These are phyloP conservation scores for Acanthoscelides obtectus DNA, from an alignment of 2,888 invertebrate species.

Conservation along the genomic window DNA sequence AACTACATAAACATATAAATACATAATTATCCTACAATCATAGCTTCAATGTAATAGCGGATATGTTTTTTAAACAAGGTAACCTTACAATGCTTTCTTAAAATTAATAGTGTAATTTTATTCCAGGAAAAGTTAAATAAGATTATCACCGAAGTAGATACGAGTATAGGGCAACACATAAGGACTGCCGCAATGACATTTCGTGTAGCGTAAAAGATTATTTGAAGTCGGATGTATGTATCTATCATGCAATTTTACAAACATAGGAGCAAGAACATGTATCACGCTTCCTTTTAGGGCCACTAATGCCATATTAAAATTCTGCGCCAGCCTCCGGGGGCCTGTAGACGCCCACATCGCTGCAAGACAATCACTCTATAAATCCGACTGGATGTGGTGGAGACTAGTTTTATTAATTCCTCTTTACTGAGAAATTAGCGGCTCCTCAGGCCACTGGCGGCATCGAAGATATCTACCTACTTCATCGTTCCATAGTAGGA, in stretches of 20 bases:
- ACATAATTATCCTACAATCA: too few relatives aligned
- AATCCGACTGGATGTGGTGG: not conserved
- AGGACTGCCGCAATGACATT: too few relatives aligned
- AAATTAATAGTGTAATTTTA: too few relatives aligned
- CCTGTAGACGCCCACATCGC: not conserved
- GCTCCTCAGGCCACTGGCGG: not conserved
- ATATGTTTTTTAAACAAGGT: too few relatives aligned
- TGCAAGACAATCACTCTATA: not conserved
- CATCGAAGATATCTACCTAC: too few relatives aligned
- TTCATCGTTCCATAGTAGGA: too few relatives aligned
- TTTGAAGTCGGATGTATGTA: not conserved
- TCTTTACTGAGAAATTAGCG: not conserved
- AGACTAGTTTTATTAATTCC: not conserved
- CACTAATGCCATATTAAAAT: not conserved
- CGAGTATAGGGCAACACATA: too few relatives aligned
- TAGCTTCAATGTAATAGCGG: too few relatives aligned
- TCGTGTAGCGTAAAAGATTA: not conserved
- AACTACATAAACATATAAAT: too few relatives aligned
- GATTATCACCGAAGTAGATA: too few relatives aligned
- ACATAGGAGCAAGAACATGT: not conserved
- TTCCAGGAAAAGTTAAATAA: too few relatives aligned
- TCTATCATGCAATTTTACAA: not conserved
- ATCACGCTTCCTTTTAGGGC: not conserved
- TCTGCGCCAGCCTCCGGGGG: not conserved
- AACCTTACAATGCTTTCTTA: too few relatives aligned